A percentile compares a stretch with the other conserved stretches of the same genome.
Conservation (phyloP, 2,888 invertebrate species). For the Pterostichus madidus region DNA sequence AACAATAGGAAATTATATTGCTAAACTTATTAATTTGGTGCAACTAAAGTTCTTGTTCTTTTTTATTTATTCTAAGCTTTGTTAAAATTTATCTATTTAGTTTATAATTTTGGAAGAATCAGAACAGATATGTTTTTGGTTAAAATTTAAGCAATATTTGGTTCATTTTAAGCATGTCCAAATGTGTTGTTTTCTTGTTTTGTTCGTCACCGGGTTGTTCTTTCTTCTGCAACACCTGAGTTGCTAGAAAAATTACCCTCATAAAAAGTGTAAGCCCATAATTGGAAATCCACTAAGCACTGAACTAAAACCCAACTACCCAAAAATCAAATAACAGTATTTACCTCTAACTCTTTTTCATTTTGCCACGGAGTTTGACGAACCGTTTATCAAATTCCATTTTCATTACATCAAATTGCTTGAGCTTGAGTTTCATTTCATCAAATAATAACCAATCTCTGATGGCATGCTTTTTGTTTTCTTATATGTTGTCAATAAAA, state of each 20-base stretch:
- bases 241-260: constrained; percentile 51
- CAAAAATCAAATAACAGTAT: constrained; percentile 51
- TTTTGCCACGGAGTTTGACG: constrained; percentile 28
- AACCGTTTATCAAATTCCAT: constrained; percentile 53
- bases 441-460: constrained; percentile 23
- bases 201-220: neutral
- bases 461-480: neutral
- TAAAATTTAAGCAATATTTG: constrained; percentile 15
- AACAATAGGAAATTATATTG: too few relatives aligned
- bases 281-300: constrained; percentile 36
- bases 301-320: constrained; percentile 32
- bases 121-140: neutral
- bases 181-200: constrained; percentile 4
- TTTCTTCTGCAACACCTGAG: constrained; percentile 39
- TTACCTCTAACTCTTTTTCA: constrained; percentile 51
- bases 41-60: too few relatives aligned
- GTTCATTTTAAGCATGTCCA: too few relatives aligned
- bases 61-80: too few relatives aligned
- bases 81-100: too few relatives aligned
- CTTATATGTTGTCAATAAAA: neutral
- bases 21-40: too few relatives aligned
- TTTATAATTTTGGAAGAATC: neutral
- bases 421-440: constrained; percentile 4
- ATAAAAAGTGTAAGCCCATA: constrained; percentile 51
- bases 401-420: constrained; percentile 51